Evolutionary conservation across 2,113 vertebrate species (phyloP).

Genomic region (Hippocampus guttulatus): DNA sequence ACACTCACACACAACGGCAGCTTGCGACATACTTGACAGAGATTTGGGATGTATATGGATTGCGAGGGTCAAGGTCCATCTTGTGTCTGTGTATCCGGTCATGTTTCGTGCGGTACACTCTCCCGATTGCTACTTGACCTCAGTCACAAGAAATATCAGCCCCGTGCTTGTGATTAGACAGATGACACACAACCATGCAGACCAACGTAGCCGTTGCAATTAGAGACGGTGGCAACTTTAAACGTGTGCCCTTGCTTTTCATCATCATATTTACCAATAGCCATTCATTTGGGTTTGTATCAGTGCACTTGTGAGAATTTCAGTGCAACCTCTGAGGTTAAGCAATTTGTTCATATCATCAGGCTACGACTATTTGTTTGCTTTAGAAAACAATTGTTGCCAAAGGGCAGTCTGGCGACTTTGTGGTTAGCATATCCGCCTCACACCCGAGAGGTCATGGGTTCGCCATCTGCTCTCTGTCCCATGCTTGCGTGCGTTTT

Average conservation of each 20-base stretch:
- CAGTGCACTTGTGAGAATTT: background rate
- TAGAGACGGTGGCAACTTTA: background rate
- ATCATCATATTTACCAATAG: background rate
- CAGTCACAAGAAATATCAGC: conserved; percentile 15
- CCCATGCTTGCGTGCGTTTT: background rate
- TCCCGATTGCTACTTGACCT: background rate
- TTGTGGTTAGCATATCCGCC: background rate
- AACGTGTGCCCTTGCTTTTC: conserved; percentile 4
- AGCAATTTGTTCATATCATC: background rate
- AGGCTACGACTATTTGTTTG: background rate
- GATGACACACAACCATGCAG: conserved; percentile 7
- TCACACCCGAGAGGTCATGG: background rate
- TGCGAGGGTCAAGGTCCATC: conserved; percentile 29
- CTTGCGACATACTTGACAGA: conserved; percentile 6
- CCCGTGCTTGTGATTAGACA: background rate
- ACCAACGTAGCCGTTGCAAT: background rate
- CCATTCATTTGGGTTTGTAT: background rate
- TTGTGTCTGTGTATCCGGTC: conserved; percentile 8
- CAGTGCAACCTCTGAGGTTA: background rate
- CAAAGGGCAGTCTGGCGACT: background rate
- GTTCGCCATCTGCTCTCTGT: background rate
- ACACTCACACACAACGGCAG: conserved; percentile 3
- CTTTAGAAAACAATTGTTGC: background rate
- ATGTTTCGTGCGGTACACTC: conserved; percentile 9
- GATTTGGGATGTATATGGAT: conserved; percentile 14